A percentile compares a stretch with the other conserved stretches of the same genome.
These are phyloP conservation scores for Anguilla obscura DNA, from an alignment of 2,797 vertebrate species.

Conservation along the genomic window DNA sequence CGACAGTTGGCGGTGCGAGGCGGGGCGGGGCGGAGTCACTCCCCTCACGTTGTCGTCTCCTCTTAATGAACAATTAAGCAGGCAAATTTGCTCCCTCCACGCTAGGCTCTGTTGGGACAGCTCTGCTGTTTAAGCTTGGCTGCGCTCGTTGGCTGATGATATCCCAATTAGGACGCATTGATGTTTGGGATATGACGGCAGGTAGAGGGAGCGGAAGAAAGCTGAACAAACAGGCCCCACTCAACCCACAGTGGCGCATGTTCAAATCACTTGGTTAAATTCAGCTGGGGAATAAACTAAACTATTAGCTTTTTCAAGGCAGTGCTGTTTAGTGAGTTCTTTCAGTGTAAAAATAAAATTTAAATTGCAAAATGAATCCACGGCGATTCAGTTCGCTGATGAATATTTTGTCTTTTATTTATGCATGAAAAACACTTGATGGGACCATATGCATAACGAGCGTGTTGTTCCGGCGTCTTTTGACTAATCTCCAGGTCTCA, in stretches of 20 bases:
- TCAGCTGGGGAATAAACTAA: slow-evolving; percentile 58
- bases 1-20: background rate
- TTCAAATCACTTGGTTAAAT: slow-evolving; percentile 58
- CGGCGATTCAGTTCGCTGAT: background rate
- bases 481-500: background rate
- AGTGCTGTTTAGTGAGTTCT: slow-evolving; percentile 46
- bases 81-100: slow-evolving; percentile 1
- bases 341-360: background rate
- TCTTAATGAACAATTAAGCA: slow-evolving; percentile 22
- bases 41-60: background rate
- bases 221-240: slow-evolving; percentile 37
- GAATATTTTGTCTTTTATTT: slow-evolving; percentile 13
- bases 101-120: background rate
- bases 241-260: slow-evolving; percentile 40
- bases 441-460: background rate
- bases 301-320: slow-evolving; percentile 59
- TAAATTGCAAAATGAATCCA: slow-evolving; percentile 9
- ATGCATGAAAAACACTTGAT: background rate
- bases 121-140: slow-evolving; percentile 28
- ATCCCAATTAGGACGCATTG: background rate
- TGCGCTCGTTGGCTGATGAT: slow-evolving; percentile 14
- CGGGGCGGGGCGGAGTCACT: background rate
- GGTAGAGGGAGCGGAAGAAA: background rate
- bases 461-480: background rate
- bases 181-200: background rate